A percentile compares a stretch with the other conserved stretches of the same genome.
Evolutionary conservation across 2,113 vertebrate species (phyloP).

Genomic region (Rhinolophus ferrumequinum): DNA sequence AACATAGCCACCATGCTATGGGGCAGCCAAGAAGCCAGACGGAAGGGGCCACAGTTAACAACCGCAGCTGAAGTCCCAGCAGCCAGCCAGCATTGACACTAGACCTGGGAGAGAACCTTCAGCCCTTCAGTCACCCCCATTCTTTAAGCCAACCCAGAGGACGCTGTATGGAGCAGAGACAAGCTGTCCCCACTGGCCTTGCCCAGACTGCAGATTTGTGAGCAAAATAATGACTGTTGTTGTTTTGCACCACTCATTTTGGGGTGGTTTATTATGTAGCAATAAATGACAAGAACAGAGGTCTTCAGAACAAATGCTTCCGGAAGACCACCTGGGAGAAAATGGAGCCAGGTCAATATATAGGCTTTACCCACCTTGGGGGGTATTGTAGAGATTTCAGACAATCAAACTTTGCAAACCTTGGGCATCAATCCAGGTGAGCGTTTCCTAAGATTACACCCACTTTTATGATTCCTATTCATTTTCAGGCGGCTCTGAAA

Average conservation of each 20-base stretch:
- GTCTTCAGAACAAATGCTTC: neutral
- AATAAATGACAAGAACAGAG: neutral
- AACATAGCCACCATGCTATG: neutral
- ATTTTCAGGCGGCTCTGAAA: slow-evolving; percentile 13
- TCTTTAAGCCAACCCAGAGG: neutral
- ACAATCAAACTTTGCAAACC: neutral
- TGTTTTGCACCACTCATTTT: neutral
- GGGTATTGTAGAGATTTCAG: neutral
- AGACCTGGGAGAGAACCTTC: neutral
- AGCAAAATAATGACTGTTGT: neutral
- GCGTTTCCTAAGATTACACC: neutral
- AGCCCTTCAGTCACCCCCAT: neutral
- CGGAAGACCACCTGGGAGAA: neutral
- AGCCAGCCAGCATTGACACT: neutral
- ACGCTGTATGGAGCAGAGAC: neutral
- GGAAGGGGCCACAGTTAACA: neutral
- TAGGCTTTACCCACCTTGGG: neutral
- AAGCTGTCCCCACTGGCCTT: neutral
- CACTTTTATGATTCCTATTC: slow-evolving; percentile 31
- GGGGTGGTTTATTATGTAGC: neutral
- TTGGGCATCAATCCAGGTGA: neutral
- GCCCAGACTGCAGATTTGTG: neutral
- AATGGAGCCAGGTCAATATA: neutral
- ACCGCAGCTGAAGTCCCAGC: neutral
- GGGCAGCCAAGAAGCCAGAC: neutral